Base-by-base conservation (phyloP, 2,888 invertebrate genomes). In the Synanthedon myopaeformis region DNA sequence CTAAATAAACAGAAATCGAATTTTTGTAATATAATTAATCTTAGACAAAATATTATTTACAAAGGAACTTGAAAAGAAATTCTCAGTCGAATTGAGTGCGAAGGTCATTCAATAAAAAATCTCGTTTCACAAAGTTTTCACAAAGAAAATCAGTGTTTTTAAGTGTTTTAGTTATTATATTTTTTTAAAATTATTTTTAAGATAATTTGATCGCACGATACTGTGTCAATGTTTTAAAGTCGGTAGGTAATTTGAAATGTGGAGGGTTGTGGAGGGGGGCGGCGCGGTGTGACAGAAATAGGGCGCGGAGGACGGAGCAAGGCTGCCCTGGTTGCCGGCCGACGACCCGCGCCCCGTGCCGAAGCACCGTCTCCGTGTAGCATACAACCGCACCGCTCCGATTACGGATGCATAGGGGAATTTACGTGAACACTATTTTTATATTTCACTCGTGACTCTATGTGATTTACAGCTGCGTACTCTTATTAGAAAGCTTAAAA, bases 251-350 rank as follows among this genome's bases (percentile, higher is more conserved):
- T 74, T 79, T 79, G 66, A 65, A 58, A 63, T 76, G 67, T 69
- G 61, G 72, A 68, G 74, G 76, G 75, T 75, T 73, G 69, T 67
- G 63, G 63, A 59, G 60, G 59, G 61, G 63, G 67, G 66, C 64
- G 63, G 62, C 59, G 71, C 71, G 80, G 71, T 72, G 80, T 76
- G 82, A 82, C 84, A 85, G 84, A 87, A 86, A 87, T 87, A 86
- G 86, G 85, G 82, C 86, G 79, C 84, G 76, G 86, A 86, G 86
- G 87, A 85, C 86, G 80, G 82, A 82, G 84, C 86, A 87, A 87
- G 87, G 87, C 86, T 86, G 87, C 82, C 84, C 87, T 66, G 79
- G 82, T 84, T 87, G 72, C 59, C 75, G 86, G 81, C 68, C 86
- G 78, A 72, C 81, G 85, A 86, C 85, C 87, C 74, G 75, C 58